Base-by-base conservation (phyloP, 2,797 vertebrate species). In the Chromis chromis region DNA sequence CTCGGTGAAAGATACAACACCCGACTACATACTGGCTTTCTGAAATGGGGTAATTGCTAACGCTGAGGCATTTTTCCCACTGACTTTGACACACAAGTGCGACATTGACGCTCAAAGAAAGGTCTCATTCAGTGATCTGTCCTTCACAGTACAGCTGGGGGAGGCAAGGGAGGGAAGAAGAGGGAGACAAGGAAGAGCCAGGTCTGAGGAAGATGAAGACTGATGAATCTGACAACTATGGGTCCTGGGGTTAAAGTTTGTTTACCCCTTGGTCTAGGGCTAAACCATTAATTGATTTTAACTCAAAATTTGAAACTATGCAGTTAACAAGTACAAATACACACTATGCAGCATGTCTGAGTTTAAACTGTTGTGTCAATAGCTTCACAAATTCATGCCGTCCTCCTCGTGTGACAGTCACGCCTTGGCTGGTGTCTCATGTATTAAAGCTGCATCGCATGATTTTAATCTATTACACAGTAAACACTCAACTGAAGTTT, bases 71-170 rank as follows among this genome's bases (percentile, higher is more conserved):
- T 65, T 73, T 81, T 61, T 69, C 22, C 56, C 4, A 24, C 57
- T 70, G 75, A 74, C 50, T 79, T 74, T 83, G 83, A 81, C 84
- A 90, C 81, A 90, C 82, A 89, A 87, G 76, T 80, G 77, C 16
- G 69, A 90, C 82, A 86, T 73, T 89, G 84, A 87, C 50, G 19
- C 74, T 42, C 27, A 44, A 64, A 88, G 79, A 90, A 92, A 88
- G 85, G 61, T 83, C 74, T 89, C 81, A 86, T 89, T 90, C 87
- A 88, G 55, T 69, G 50, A n/a, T 72, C 19, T 13, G 28, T 76
- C 62, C 82, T 70, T 54, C 50, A 49, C 68, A 74, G 60, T 49
- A 88, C 89, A 89, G 80, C 79, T 81, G 83, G 74, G 65, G 33
- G 36, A 53, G 46, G 40, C 0, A 22, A 21, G 52, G 28, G 21